Evolutionary conservation across 2,797 vertebrate genomes (phyloP), one percentile per base, ranked within the genome.

Genomic region (Eulemur mongoz): DNA sequence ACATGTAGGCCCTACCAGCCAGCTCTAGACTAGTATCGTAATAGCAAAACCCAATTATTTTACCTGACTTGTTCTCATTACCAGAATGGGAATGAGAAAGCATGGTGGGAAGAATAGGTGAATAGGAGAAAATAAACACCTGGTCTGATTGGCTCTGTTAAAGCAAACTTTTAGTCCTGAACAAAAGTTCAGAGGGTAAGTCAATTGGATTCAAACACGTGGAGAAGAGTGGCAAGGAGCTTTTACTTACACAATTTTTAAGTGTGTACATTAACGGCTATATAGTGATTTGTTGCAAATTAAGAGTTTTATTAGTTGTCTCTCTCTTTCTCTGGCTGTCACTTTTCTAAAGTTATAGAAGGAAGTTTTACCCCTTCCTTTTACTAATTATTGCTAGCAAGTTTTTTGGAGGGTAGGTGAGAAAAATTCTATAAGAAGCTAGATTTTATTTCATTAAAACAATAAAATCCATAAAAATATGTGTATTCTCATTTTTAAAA

Each of bases 121-220:
- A 81, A n/a, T 5, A 79, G 27, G 48, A 90, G 27, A 91, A 78
- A 32, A 17, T 78, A 72, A 78, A n/a, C 17, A 86, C 38, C 43
- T 80, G 18, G 30, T 3, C 23, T 79, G 52, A 52, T 1, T 86
- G 27, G 38, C 15, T 85, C 63, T 83, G 38, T 35, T 57, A 72
- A 57, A 81, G 82, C 45, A 95, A 75, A 83, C 43, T 87, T 93
- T 78, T 87, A 79, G n/a, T 59, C n/a, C 35, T 84, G 8, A 88
- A 72, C n/a, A 65, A 91, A 93, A 95, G 30, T 30, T 79, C 45
- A 88, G 48, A 93, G 48, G 20, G 35, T 67, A 93, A 43, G 3
- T 83, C n/a, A 88, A 18, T 25, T 83, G 38, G 27, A 91, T 91
- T 90, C 32, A 83, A 25, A 61, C 50, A 5, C 0, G 4, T 23